A percentile compares a stretch with the other conserved stretches of the same genome.
Evolutionary conservation across 2,797 vertebrate species (phyloP).

Genomic region (Choloepus didactylus): DNA sequence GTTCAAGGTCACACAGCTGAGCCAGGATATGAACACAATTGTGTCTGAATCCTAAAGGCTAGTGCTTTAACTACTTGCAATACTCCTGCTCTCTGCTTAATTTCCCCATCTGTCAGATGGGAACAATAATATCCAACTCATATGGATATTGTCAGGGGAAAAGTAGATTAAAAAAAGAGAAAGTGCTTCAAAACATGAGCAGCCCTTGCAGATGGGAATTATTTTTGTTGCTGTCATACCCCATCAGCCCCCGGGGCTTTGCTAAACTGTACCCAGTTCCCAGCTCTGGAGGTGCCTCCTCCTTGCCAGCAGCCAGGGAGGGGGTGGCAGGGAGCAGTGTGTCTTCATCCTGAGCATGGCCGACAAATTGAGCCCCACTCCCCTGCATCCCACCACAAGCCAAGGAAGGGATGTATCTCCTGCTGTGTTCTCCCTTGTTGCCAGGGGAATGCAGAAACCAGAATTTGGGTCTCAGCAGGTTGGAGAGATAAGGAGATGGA

Average conservation of each 20-base stretch:
- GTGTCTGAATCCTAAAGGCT: slow-evolving; percentile 4
- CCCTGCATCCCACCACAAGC: not conserved
- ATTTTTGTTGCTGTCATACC: slow-evolving; percentile 62
- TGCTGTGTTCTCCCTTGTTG: slow-evolving; percentile 29
- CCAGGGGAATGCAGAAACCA: slow-evolving; percentile 10
- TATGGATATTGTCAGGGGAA: slow-evolving; percentile 49
- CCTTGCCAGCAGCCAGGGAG: not conserved
- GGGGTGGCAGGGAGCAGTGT: not conserved
- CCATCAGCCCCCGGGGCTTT: not conserved
- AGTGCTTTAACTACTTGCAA: not conserved
- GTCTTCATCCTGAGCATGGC: slow-evolving; percentile 18
- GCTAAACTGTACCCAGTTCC: not conserved
- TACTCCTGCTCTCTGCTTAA: slow-evolving; percentile 40
- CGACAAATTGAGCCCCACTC: not conserved
- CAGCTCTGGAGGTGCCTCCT: not conserved
- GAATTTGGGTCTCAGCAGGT: slow-evolving; percentile 66
- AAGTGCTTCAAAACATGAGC: slow-evolving; percentile 64
- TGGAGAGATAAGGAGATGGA: slow-evolving; percentile 45
- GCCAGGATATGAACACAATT: not conserved
- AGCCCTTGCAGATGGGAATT: slow-evolving; percentile 61
- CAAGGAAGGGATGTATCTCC: not conserved
- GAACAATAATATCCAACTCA: slow-evolving; percentile 55
- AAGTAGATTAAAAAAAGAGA: slow-evolving; percentile 70
- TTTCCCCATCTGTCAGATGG: slow-evolving; percentile 75
- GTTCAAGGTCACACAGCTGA: slow-evolving; percentile 63